phyloP scores from a whole-genome alignment of 2,888 invertebrate species.

The Sturmia bella region DNA sequence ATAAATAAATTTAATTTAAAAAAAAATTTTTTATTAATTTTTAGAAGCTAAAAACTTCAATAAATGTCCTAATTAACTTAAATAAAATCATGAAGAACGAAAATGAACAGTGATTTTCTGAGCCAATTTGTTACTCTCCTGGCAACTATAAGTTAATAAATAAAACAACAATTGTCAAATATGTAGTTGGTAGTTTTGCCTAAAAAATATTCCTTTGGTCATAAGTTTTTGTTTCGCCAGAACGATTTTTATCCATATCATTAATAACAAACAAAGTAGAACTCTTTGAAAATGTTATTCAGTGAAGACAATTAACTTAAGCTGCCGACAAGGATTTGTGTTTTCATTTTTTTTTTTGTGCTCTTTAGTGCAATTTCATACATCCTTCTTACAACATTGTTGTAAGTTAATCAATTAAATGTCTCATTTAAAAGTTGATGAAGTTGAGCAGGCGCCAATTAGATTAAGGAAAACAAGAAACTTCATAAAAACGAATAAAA shows the following conservation, averaged over 20 bases:
- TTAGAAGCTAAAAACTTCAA: too few relatives aligned
- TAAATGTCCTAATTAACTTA: too few relatives aligned
- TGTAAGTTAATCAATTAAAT: constrained; percentile 33
- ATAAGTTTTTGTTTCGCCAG: background rate
- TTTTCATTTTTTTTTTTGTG: background rate
- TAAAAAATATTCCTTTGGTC: background rate
- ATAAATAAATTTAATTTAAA: too few relatives aligned
- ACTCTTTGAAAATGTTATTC: constrained; percentile 23
- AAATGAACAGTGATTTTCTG: too few relatives aligned
- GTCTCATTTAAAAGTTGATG: constrained; percentile 8
- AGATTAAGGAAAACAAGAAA: constrained; percentile 42
- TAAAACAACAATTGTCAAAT: too few relatives aligned
- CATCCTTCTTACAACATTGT: constrained; percentile 30
- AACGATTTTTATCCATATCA: background rate
- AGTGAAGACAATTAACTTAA: constrained; percentile 25
- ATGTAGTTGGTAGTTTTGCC: too few relatives aligned
- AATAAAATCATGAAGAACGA: too few relatives aligned
- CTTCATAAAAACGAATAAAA: background rate
- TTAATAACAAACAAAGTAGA: background rate
- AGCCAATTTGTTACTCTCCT: too few relatives aligned
- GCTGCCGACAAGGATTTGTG: background rate
- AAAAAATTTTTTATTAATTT: too few relatives aligned
- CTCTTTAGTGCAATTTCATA: background rate
- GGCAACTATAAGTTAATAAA: too few relatives aligned
- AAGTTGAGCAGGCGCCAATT: constrained; percentile 48